A percentile compares a stretch with the other conserved stretches of the same genome.
These are phyloP conservation scores for Drosophila sulfurigaster DNA, from an alignment of 1,140 invertebrate genomes.

Conservation along the genomic window DNA sequence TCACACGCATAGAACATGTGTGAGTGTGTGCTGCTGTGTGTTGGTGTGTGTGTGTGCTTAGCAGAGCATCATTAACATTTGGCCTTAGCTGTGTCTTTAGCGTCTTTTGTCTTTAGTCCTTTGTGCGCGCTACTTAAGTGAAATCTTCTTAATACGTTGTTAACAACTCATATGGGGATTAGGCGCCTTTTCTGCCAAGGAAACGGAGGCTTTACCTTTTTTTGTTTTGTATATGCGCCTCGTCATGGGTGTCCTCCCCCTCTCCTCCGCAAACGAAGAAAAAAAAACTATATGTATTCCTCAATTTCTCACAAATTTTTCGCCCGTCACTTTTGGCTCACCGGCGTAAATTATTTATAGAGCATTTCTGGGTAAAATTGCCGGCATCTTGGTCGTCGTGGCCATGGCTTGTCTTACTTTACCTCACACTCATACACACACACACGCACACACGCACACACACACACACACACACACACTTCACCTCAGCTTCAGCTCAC, in stretches of 20 bases:
- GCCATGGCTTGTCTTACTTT: no score
- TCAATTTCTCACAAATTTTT: conserved; percentile 31
- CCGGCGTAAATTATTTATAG: conserved; percentile 46
- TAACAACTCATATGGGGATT: conserved; percentile 73
- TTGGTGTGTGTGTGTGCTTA: conserved; percentile 27
- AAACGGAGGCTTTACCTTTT: conserved; percentile 9
- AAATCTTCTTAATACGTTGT: conserved; percentile 77
- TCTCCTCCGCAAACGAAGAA: not conserved
- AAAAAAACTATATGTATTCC: conserved; percentile 34
- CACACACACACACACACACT: not conserved
- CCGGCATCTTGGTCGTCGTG: not conserved
- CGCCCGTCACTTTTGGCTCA: conserved; percentile 39
- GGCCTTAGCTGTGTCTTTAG: conserved; percentile 30
- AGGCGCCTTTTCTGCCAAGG: conserved; percentile 4
- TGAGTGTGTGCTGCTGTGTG: not conserved
- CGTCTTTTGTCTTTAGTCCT: conserved; percentile 39
- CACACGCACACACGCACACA: no score
- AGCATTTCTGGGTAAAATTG: conserved; percentile 33
- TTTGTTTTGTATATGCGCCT: not conserved
- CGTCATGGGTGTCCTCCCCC: conserved; percentile 6
- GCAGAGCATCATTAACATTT: conserved; percentile 64
- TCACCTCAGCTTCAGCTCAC: not conserved
- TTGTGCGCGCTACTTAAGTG: conserved; percentile 61
- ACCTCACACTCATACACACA: not conserved
- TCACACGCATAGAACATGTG: not conserved